These are phyloP conservation scores for Protonemura montana DNA, from an alignment of 2,888 invertebrate genomes.

Conservation along the genomic window DNA sequence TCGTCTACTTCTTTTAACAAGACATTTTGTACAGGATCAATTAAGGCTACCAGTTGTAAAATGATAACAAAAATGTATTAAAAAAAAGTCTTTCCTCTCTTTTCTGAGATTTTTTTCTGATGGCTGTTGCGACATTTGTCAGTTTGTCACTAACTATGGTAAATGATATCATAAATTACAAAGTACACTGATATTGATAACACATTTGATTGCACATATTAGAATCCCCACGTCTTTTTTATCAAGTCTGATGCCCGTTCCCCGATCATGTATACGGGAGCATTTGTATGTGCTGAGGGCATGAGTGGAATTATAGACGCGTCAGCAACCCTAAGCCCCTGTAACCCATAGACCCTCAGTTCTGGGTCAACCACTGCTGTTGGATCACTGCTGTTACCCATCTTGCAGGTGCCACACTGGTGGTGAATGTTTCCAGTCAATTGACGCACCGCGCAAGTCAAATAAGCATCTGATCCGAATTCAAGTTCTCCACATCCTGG, in stretches of 20 bases:
- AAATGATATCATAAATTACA: too few species aligned
- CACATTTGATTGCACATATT: too few species aligned
- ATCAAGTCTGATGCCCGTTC: neutral
- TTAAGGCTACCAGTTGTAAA: too few species aligned
- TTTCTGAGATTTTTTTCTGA: too few species aligned
- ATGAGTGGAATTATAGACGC: neutral
- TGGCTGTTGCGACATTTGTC: too few species aligned
- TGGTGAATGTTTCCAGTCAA: constrained; percentile 43
- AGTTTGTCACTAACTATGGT: too few species aligned
- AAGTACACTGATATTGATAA: too few species aligned
- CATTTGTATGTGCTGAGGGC: constrained; percentile 3
- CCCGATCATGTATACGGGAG: constrained; percentile 18
- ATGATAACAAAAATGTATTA: too few species aligned
- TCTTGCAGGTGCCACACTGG: constrained; percentile 46
- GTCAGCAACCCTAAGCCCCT: neutral
- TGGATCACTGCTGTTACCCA: constrained; percentile 43
- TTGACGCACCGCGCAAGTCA: constrained; percentile 42
- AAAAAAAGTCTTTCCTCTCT: too few species aligned
- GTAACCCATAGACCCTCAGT: neutral
- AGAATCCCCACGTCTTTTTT: neutral
- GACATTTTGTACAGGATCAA: too few species aligned
- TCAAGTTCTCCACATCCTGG: constrained; percentile 66
- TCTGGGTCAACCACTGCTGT: constrained; percentile 15
- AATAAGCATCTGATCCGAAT: constrained; percentile 65
- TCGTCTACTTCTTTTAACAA: too few species aligned